Percentiles rank a stretch among this genome's conserved stretches.
Conservation (phyloP, 1,140 invertebrate genomes). For the Babylonia areolata region DNA sequence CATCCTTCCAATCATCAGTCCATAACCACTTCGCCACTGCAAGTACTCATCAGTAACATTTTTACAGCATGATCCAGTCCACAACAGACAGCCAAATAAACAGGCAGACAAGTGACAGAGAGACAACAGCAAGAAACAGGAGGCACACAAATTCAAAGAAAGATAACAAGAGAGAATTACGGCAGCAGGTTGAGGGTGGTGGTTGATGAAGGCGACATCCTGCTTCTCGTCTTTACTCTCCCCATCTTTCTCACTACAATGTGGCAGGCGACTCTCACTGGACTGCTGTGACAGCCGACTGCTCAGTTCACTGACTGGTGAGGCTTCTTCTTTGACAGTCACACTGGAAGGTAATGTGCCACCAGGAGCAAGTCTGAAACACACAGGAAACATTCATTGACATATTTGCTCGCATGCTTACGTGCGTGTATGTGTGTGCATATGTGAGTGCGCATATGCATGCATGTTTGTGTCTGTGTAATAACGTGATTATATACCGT, state of each 20-base stretch:
- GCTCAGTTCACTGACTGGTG: conserved; percentile 40
- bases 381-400: neutral
- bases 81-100: too few relatives aligned
- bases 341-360: conserved; percentile 38
- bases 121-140: too few relatives aligned
- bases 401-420: too few relatives aligned
- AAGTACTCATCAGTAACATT: too few relatives aligned
- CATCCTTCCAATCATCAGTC: too few relatives aligned
- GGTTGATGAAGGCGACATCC: conserved; percentile 59
- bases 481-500: too few relatives aligned
- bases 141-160: too few relatives aligned
- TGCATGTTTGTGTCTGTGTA: neutral
- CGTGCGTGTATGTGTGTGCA: neutral
- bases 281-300: conserved; percentile 28
- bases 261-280: conserved; percentile 33
- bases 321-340: conserved; percentile 53
- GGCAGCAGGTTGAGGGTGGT: conserved; percentile 70
- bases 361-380: conserved; percentile 37
- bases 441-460: neutral
- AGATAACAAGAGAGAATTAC: too few relatives aligned
- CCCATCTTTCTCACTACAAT: conserved; percentile 39
- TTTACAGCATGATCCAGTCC: too few relatives aligned
- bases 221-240: conserved; percentile 52
- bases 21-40: too few relatives aligned
- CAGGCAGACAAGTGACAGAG: too few relatives aligned